phyloP scores from a whole-genome alignment of 2,113 vertebrate genomes.

The Himantopus leucocephalus region DNA sequence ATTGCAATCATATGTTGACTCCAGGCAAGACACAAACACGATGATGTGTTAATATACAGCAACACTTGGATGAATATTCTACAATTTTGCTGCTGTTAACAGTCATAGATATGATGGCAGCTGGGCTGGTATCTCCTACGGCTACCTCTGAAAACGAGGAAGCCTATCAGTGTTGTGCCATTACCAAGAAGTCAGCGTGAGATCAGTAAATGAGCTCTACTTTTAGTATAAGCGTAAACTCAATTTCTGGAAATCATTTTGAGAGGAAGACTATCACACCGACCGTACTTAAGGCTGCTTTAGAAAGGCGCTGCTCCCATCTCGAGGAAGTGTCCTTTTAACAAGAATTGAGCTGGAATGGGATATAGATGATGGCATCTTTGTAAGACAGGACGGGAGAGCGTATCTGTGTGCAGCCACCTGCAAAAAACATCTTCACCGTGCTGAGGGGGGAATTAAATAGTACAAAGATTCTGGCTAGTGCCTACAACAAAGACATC shows the following conservation, averaged over 20 bases:
- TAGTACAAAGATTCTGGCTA: background rate
- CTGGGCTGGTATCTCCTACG: background rate
- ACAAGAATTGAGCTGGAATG: background rate
- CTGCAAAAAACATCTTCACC: background rate
- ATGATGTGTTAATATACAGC: constrained; percentile 54
- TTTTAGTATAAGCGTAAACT: background rate
- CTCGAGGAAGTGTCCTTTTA: background rate
- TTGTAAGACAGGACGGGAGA: background rate
- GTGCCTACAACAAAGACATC: constrained; percentile 48
- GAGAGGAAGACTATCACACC: background rate
- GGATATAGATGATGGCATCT: background rate
- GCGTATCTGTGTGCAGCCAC: background rate
- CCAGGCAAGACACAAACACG: constrained; percentile 11
- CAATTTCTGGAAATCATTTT: background rate
- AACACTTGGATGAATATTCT: constrained; percentile 3
- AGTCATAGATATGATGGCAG: background rate
- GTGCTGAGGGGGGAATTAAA: background rate
- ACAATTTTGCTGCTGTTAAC: background rate
- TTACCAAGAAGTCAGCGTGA: background rate
- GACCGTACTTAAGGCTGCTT: background rate
- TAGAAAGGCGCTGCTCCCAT: background rate
- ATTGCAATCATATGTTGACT: constrained; percentile 59
- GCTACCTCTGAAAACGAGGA: background rate
- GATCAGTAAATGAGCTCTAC: background rate
- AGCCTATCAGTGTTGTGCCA: background rate